These are phyloP conservation scores for Apis laboriosa DNA, from an alignment of 1,140 invertebrate genomes.

Conservation along the genomic window DNA sequence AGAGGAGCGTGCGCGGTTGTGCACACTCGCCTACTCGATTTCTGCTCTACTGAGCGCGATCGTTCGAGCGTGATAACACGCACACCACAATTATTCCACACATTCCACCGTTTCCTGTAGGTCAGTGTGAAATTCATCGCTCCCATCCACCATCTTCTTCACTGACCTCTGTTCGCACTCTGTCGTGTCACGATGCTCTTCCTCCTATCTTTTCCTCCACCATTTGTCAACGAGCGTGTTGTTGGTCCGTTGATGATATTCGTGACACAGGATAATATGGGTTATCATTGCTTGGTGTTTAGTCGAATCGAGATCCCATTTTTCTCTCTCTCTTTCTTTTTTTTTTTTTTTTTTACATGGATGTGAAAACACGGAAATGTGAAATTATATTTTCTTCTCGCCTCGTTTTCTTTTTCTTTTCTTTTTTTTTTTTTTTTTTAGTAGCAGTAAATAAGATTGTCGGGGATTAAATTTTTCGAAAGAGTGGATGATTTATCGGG, in stretches of 20 bases:
- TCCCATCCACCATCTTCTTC: constrained; percentile 3
- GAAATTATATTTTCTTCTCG: too few relatives aligned
- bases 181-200: not conserved
- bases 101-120: constrained; percentile 53
- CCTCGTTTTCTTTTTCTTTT: too few relatives aligned
- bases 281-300: not conserved
- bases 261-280: not conserved
- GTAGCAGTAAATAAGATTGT: too few relatives aligned
- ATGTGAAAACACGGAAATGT: too few relatives aligned
- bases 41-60: constrained; percentile 52
- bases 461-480: too few relatives aligned
- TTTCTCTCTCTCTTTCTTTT: not conserved
- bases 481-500: too few relatives aligned
- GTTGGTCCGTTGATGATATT: not conserved
- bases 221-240: not conserved
- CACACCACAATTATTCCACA: constrained; percentile 17
- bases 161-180: not conserved
- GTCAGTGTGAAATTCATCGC: constrained; percentile 53
- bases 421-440: too few relatives aligned
- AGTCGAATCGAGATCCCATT: not conserved
- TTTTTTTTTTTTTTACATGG: too few relatives aligned
- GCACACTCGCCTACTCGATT: constrained; percentile 33
- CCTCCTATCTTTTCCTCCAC: not conserved
- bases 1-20: not conserved
- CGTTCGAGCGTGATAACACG: constrained; percentile 51